Evolutionary conservation across 2,113 vertebrate genomes (phyloP).

Genomic region (Neoarius graeffei): DNA sequence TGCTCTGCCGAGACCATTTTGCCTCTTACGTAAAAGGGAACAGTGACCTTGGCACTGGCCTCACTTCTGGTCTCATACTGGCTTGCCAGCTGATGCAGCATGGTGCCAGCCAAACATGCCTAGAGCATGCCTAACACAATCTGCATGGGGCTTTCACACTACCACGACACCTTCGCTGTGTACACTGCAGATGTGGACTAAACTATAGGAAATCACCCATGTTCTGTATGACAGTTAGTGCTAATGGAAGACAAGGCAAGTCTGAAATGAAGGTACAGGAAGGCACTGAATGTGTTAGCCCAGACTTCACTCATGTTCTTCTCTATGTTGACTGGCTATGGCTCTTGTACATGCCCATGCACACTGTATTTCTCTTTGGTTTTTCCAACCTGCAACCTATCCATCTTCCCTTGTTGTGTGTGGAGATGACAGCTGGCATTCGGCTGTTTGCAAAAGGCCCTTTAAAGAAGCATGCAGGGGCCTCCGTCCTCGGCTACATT

Average conservation of each 20-base stretch:
- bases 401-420: conserved; percentile 76
- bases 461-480: conserved; percentile 82
- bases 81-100: conserved; percentile 35
- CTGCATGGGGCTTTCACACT: conserved; percentile 25
- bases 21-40: conserved; percentile 24
- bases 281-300: conserved; percentile 29
- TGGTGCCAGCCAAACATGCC: conserved; percentile 29
- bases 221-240: background rate
- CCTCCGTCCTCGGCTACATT: conserved; percentile 84
- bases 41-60: conserved; percentile 25
- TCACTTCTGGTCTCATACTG: conserved; percentile 4
- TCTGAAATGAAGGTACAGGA: conserved; percentile 40
- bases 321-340: conserved; percentile 60
- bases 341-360: conserved; percentile 63
- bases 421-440: conserved; percentile 91
- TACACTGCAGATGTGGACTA: background rate
- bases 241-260: conserved; percentile 24
- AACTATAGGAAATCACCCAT: background rate
- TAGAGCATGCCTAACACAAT: conserved; percentile 22
- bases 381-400: conserved; percentile 69
- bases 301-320: conserved; percentile 67
- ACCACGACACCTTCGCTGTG: conserved; percentile 3
- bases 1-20: conserved; percentile 18
- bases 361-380: conserved; percentile 67
- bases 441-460: conserved; percentile 84